A percentile compares a stretch with the other conserved stretches of the same genome.
Evolutionary conservation across 2,888 invertebrate genomes (phyloP).

Genomic region (Eulithis prunata): DNA sequence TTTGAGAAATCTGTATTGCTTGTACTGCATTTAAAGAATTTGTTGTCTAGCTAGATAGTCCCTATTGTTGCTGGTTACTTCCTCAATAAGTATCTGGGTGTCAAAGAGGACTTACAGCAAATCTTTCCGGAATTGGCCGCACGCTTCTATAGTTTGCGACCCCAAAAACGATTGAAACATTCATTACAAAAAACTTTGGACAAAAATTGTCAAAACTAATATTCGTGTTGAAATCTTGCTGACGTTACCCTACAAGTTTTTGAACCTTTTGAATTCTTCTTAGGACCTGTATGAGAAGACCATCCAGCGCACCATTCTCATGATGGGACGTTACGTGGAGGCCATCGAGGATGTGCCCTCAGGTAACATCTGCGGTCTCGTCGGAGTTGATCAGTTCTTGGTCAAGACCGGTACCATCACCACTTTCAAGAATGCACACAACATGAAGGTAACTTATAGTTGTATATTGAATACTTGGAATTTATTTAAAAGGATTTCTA

Average conservation of each 20-base stretch:
- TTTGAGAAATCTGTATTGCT: too few relatives aligned
- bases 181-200: background rate
- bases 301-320: constrained; percentile 99
- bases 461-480: too few relatives aligned
- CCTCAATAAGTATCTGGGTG: constrained; percentile 25
- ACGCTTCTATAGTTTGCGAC: constrained; percentile 56
- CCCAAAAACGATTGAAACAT: constrained; percentile 75
- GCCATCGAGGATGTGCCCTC: constrained; percentile 99
- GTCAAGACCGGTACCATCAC: constrained; percentile 99
- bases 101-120: constrained; percentile 69
- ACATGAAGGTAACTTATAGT: constrained; percentile 90
- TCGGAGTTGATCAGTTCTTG: constrained; percentile 99
- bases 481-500: too few relatives aligned
- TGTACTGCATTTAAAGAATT: too few relatives aligned
- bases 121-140: constrained; percentile 78
- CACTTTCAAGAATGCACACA: constrained; percentile 99
- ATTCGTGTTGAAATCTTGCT: background rate
- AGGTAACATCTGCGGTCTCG: constrained; percentile 99
- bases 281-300: constrained; percentile 98
- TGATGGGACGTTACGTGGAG: constrained; percentile 99
- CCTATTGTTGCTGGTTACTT: constrained; percentile 26
- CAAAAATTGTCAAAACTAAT: background rate
- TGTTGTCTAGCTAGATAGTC: constrained; percentile 1
- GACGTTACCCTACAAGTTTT: background rate
- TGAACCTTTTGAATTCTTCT: background rate